These are phyloP conservation scores for Neodon shergylaensis DNA, from an alignment of 2,113 vertebrate species.

Conservation along the genomic window DNA sequence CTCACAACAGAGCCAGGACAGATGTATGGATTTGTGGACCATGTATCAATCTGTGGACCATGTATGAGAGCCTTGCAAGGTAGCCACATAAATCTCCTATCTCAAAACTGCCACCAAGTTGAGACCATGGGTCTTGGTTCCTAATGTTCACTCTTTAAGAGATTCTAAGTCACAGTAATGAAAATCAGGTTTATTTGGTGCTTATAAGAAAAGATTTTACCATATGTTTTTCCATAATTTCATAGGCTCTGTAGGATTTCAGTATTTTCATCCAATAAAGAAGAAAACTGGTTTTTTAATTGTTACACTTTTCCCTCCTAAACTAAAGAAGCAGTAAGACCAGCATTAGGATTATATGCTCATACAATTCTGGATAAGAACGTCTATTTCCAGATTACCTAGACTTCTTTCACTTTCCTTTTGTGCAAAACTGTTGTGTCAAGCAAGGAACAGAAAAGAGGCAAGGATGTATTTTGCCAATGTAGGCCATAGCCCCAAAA, in stretches of 20 bases:
- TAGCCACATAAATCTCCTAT: not conserved
- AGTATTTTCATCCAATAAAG: not conserved
- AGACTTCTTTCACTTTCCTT: not conserved
- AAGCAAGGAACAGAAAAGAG: not conserved
- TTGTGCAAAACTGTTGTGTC: not conserved
- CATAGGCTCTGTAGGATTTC: not conserved
- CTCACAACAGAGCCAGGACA: fast-evolving
- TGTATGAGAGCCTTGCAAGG: not conserved
- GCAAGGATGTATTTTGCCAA: not conserved
- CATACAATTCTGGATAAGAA: not conserved
- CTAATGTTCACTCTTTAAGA: not conserved
- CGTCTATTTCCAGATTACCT: not conserved
- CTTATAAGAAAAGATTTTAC: not conserved
- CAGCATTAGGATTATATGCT: not conserved
- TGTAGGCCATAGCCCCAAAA: not conserved
- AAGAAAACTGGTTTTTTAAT: not conserved
- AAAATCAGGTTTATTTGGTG: not conserved
- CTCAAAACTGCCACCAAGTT: not conserved
- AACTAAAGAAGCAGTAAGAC: not conserved
- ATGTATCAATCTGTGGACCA: not conserved
- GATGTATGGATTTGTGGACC: not conserved
- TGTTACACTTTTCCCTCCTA: not conserved
- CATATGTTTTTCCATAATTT: not conserved
- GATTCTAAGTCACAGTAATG: not conserved
- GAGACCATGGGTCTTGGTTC: not conserved